Percentiles rank a stretch among this genome's conserved stretches.
phyloP scores from a whole-genome alignment of 2,888 invertebrate genomes.

The Sylvicola cinctus region DNA sequence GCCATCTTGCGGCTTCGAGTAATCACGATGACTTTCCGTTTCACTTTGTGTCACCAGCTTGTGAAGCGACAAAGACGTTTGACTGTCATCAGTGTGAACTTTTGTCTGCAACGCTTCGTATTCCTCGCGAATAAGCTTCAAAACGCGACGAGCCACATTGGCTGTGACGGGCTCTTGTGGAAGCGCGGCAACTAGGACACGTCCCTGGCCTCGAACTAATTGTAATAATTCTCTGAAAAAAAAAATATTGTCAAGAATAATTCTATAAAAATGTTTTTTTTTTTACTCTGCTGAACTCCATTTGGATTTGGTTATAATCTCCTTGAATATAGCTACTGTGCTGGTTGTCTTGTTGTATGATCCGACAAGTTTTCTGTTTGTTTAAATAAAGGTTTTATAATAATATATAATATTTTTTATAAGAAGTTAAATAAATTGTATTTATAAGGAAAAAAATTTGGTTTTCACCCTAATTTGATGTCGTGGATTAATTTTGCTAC shows the following conservation, averaged over 20 bases:
- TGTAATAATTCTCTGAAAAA: constrained; percentile 31
- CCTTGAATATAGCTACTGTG: constrained; percentile 48
- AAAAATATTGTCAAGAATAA: constrained; percentile 3
- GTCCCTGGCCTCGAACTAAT: constrained; percentile 37
- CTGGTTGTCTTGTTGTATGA: constrained; percentile 51
- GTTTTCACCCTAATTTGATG: constrained; percentile 19
- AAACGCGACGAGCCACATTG: constrained; percentile 64
- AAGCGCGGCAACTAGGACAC: constrained; percentile 36
- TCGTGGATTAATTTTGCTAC: constrained; percentile 22
- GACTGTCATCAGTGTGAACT: constrained; percentile 20
- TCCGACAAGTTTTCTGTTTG: constrained; percentile 42
- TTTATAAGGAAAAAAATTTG: neutral
- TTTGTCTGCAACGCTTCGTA: constrained; percentile 30
- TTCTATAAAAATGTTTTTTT: constrained; percentile 7
- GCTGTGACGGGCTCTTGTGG: constrained; percentile 59
- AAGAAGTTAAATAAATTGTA: neutral
- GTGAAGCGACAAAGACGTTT: constrained; percentile 39
- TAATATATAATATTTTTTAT: neutral
- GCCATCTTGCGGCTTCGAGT: constrained; percentile 33
- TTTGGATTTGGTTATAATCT: constrained; percentile 45
- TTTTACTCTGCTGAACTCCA: constrained; percentile 56
- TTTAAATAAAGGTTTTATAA: neutral
- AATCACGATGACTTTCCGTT: constrained; percentile 29
- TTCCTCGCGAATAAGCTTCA: constrained; percentile 68
- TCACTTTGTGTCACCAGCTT: constrained; percentile 46